These are phyloP conservation scores for Chaetodon trifasciatus DNA, from an alignment of 2,797 vertebrate genomes.

Conservation along the genomic window DNA sequence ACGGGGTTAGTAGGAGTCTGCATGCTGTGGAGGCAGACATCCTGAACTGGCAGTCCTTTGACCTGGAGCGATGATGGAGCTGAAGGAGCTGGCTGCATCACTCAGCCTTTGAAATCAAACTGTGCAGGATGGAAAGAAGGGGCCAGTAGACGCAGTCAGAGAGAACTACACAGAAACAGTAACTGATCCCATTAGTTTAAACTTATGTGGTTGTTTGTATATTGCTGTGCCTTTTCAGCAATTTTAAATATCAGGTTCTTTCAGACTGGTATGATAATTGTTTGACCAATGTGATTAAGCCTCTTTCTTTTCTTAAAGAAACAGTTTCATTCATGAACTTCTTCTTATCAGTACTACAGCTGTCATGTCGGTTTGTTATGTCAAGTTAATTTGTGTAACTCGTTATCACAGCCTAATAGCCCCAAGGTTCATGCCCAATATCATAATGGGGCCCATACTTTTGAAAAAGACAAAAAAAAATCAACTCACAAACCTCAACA, in stretches of 20 bases:
- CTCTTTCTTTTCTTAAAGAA: neutral
- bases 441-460: neutral
- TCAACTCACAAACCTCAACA: neutral
- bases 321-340: neutral
- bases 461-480: neutral
- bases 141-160: slow-evolving; percentile 4
- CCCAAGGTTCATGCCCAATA: neutral
- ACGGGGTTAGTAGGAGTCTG: slow-evolving; percentile 53
- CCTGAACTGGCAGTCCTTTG: slow-evolving; percentile 77
- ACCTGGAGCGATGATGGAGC: slow-evolving; percentile 84
- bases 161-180: slow-evolving; percentile 16
- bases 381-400: slow-evolving; percentile 17
- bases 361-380: neutral
- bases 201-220: slow-evolving; percentile 6
- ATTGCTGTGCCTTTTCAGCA: slow-evolving; percentile 2
- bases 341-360: neutral
- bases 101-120: slow-evolving; percentile 67
- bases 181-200: neutral
- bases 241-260: slow-evolving; percentile 21
- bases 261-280: slow-evolving; percentile 2
- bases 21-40: slow-evolving; percentile 73
- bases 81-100: slow-evolving; percentile 74
- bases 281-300: slow-evolving; percentile 28
- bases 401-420: neutral
- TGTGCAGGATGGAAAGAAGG: slow-evolving; percentile 41